Base-by-base conservation (phyloP, 2,113 vertebrate species). In the Theristicus caerulescens region DNA sequence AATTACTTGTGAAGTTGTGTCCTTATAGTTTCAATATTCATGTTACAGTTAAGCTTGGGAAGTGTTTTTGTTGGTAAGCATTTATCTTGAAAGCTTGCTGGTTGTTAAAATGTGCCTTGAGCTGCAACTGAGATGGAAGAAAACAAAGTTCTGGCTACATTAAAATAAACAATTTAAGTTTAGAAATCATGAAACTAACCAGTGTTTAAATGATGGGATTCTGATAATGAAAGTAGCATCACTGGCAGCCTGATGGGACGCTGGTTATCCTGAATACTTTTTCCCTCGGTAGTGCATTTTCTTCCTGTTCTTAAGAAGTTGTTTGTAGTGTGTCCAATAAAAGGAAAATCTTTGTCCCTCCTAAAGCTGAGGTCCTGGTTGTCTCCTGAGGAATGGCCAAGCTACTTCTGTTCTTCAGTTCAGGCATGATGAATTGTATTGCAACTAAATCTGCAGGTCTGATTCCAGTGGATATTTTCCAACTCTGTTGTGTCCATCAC, bases 101-200 rank as follows among this genome's bases (percentile, higher is more conserved):
- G 29, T 94, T 95, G 78, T 86, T 87, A 91, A 88, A 93, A 91
- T 67, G 87, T 51, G 74, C 84, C 71, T 94, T 94, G 34, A 96
- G 86, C 89, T 84, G 81, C 74, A 93, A 73, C 2, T 2, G 66
- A 54, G 49, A 74, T 22, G 57, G 62, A 88, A 94, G 55, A 90
- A 89, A 94, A 86, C 51, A 80, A 85, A 93, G 72, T 73, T 95
- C 34, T 67, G 59, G 40, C 44, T 62, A 38, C 15, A 6, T 51
- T 49, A 79, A 88, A 93, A 90, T 40, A 83, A 84, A 88, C 46
- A 32, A 58, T 73, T 86, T 74, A 36, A 54, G 54, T 58, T 92
- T 40, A 61, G 76, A 77, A 95, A 74, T 91, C 29, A 22, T 16
- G 8, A 80, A 90, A 62, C n/a, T 54, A 52, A 40, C 6, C 58